phyloP scores from a whole-genome alignment of 2,113 vertebrate species.

The Brachirus orientalis region DNA sequence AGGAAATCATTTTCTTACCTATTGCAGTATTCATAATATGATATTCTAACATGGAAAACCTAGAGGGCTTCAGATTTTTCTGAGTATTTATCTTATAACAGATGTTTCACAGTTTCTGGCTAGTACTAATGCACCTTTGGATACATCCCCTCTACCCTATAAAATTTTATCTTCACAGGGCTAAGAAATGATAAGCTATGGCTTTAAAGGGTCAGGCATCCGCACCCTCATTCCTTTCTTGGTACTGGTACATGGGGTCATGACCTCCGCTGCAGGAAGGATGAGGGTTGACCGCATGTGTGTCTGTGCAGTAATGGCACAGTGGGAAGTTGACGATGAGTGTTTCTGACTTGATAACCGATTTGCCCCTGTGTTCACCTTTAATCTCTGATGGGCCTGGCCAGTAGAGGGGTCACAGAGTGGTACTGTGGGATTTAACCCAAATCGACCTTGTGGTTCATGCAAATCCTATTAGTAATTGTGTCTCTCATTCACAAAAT shows the following conservation, averaged over 20 bases:
- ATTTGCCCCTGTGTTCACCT: conserved; percentile 81
- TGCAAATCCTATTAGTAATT: conserved; percentile 71
- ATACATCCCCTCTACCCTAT: not conserved
- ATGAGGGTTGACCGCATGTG: conserved; percentile 49
- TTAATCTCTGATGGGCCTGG: conserved; percentile 76
- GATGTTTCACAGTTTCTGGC: conserved; percentile 4
- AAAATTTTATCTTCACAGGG: conserved; percentile 30
- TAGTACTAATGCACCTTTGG: not conserved
- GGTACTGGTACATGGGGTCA: conserved; percentile 64
- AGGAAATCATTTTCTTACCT: no score
- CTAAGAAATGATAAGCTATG: conserved; percentile 53
- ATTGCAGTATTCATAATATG: conserved; percentile 9
- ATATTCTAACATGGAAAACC: conserved; percentile 29
- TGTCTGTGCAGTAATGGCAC: conserved; percentile 60
- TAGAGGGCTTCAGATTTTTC: not conserved
- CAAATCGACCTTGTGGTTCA: conserved; percentile 51
- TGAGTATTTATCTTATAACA: conserved; percentile 14
- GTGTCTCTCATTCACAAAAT: conserved; percentile 62
- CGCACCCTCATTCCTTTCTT: conserved; percentile 62
- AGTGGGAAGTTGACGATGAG: conserved; percentile 75
- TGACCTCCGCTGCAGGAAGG: conserved; percentile 67
- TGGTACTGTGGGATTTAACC: conserved; percentile 74
- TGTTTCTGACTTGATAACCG: conserved; percentile 79
- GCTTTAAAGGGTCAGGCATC: conserved; percentile 63
- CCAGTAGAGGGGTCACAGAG: conserved; percentile 67